Evolutionary conservation across 1,140 invertebrate genomes (phyloP).

Genomic region (Parasteatoda tepidariorum): DNA sequence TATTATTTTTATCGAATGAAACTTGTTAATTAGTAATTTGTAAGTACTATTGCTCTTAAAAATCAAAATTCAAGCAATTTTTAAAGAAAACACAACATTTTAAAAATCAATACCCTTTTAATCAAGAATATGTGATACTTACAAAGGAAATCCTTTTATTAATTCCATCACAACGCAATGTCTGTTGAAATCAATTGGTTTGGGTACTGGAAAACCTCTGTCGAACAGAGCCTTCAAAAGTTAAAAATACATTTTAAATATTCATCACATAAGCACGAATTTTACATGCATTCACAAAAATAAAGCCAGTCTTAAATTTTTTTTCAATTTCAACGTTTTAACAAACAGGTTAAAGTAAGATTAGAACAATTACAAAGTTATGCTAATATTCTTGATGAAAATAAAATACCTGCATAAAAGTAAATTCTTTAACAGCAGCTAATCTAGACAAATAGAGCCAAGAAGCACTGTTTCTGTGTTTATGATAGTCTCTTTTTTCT

Average conservation of each 20-base stretch:
- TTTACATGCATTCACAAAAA: not conserved
- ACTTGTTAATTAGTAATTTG: no score
- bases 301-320: not conserved
- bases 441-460: conserved; percentile 98
- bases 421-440: conserved; percentile 97
- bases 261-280: not conserved
- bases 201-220: conserved; percentile 92
- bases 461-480: conserved; percentile 86
- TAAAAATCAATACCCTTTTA: no score
- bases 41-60: no score
- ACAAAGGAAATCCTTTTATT: conserved; percentile 75
- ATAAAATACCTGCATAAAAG: conserved; percentile 90
- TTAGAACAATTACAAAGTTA: no score
- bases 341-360: not conserved
- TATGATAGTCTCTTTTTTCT: conserved; percentile 96
- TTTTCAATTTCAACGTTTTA: not conserved
- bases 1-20: no score
- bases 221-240: conserved; percentile 79
- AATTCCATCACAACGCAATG: conserved; percentile 98
- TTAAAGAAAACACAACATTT: no score
- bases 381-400: no score
- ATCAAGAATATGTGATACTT: no score
- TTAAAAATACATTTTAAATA: not conserved
- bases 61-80: no score
- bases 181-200: conserved; percentile 93